These are phyloP conservation scores for Pionites leucogaster DNA, from an alignment of 2,113 vertebrate species.

Conservation along the genomic window DNA sequence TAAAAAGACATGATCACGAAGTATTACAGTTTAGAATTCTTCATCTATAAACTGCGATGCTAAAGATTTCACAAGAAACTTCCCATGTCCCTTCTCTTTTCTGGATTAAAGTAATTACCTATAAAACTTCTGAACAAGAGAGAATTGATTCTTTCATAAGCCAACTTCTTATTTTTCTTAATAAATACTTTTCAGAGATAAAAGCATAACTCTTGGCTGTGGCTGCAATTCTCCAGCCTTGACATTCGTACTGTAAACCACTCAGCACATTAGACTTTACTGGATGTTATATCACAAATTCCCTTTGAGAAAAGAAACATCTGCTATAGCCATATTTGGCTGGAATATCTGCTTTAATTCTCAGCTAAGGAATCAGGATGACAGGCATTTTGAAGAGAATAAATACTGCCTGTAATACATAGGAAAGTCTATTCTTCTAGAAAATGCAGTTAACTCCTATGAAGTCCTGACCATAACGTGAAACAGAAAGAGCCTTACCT, in stretches of 20 bases:
- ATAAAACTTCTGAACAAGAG: not conserved
- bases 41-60: not conserved
- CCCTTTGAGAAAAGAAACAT: not conserved
- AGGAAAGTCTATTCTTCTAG: not conserved
- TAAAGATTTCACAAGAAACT: not conserved
- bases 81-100: not conserved
- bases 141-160: not conserved
- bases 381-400: not conserved
- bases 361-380: not conserved
- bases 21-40: not conserved
- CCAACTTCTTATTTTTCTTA: not conserved
- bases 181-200: not conserved
- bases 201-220: not conserved
- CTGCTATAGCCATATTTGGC: not conserved
- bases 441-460: not conserved
- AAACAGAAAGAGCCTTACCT: slow-evolving; percentile 73
- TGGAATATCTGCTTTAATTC: not conserved
- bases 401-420: not conserved
- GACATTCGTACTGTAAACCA: not conserved
- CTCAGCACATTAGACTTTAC: not conserved
- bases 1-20: not conserved
- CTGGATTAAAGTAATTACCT: not conserved
- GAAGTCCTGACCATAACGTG: not conserved
- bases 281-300: not conserved
- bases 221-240: not conserved